A percentile compares a stretch with the other conserved stretches of the same genome.
phyloP scores from a whole-genome alignment of 1,140 invertebrate genomes.

The Yoshiicerus persimilis region DNA sequence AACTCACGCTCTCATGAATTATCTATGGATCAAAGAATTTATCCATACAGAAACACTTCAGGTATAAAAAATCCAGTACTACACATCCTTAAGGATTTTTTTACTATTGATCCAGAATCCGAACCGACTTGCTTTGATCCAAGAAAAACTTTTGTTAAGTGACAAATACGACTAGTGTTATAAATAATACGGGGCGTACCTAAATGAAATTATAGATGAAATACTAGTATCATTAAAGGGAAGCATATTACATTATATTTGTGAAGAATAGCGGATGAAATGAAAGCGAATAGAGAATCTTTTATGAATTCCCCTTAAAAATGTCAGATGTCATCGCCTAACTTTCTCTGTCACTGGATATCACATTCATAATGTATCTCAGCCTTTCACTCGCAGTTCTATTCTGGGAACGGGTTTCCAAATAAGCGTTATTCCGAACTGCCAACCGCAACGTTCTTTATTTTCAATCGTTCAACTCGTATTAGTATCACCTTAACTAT shows the following conservation, averaged over 20 bases:
- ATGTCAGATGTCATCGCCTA: not conserved
- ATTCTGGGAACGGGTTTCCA: not conserved
- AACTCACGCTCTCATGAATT: not conserved
- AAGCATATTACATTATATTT: not conserved
- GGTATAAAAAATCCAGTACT: not conserved
- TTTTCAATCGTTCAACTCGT: not conserved
- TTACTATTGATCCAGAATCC: no score
- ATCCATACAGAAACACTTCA: not conserved
- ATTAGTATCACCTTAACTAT: not conserved
- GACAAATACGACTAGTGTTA: no score
- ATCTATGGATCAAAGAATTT: not conserved
- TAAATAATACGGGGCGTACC: not conserved
- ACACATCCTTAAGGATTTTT: no score
- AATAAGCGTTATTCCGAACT: not conserved
- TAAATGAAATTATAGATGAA: no score
- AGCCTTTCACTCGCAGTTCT: not conserved
- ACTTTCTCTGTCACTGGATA: not conserved
- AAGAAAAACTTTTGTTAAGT: no score
- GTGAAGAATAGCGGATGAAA: no score
- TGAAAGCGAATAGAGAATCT: no score
- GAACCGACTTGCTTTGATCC: no score
- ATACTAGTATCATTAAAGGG: no score
- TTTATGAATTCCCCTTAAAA: not conserved
- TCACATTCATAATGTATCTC: not conserved
- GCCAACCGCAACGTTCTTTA: not conserved